Conservation (phyloP, 2,113 vertebrate species). For the Myrmophylax atrothorax region DNA sequence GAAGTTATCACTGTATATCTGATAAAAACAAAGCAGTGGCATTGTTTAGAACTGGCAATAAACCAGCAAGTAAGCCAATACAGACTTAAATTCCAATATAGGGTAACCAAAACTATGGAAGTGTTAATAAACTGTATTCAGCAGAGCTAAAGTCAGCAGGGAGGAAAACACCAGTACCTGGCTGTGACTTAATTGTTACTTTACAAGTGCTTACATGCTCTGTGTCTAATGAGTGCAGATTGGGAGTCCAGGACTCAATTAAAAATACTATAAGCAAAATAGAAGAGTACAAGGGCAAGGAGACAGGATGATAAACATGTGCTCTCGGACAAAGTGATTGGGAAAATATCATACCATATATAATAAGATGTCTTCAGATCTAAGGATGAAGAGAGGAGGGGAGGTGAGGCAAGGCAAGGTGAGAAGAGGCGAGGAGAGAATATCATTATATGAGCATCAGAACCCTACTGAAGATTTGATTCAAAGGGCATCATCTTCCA, state of each 20-base stretch:
- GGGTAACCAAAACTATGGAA: conserved; percentile 47
- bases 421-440: neutral
- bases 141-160: conserved; percentile 47
- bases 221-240: conserved; percentile 45
- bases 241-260: conserved; percentile 61
- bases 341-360: neutral
- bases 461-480: neutral
- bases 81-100: neutral
- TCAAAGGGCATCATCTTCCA: neutral
- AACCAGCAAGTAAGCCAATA: conserved; percentile 11
- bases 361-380: neutral
- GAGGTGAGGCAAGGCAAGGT: neutral
- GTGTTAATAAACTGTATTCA: conserved; percentile 50
- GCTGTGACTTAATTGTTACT: conserved; percentile 62
- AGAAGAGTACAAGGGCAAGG: neutral
- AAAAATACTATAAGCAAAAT: conserved; percentile 52
- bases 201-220: conserved; percentile 53
- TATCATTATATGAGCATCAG: neutral
- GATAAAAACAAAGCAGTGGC: neutral
- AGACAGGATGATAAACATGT: neutral
- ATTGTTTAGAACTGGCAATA: neutral
- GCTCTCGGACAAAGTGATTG: neutral
- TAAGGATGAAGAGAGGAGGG: neutral
- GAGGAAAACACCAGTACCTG: conserved; percentile 56
- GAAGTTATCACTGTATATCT: neutral